Percentiles rank a stretch among this genome's conserved stretches.
Evolutionary conservation across 53 echinoderm and acorn worm species (phyloP).

Genomic region (Antedon mediterranea): DNA sequence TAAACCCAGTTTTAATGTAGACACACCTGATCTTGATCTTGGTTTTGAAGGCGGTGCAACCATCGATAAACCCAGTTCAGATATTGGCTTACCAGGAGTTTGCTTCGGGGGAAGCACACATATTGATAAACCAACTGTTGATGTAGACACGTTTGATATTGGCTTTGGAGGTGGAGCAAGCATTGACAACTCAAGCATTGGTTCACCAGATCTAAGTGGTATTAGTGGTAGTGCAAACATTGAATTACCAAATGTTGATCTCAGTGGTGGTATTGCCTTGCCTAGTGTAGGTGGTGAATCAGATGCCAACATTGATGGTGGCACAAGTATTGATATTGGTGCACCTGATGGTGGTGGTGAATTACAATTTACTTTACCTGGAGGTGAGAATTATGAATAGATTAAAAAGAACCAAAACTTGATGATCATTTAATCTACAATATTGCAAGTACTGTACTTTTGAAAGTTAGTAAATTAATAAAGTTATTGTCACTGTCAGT

Average conservation of each 20-base stretch:
- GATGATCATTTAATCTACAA: neutral
- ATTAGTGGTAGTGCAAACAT: slow-evolving; percentile 7
- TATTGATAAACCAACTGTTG: slow-evolving; percentile 6
- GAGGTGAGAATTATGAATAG: neutral
- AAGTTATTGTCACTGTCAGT: too few relatives aligned
- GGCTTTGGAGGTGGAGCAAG: neutral
- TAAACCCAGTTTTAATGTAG: too few relatives aligned
- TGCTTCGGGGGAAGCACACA: neutral
- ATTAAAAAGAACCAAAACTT: neutral
- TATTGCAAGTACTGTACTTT: too few relatives aligned
- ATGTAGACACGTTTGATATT: too few relatives aligned
- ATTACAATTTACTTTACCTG: neutral
- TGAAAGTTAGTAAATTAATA: too few relatives aligned
- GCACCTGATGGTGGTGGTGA: neutral
- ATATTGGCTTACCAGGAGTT: too few relatives aligned
- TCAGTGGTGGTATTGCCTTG: slow-evolving; percentile 2
- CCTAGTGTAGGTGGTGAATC: slow-evolving; percentile 9
- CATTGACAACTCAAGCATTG: slow-evolving; percentile 4
- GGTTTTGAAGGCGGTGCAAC: too few relatives aligned
- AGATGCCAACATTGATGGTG: neutral
- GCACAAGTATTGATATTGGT: neutral
- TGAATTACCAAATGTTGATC: slow-evolving; percentile 1
- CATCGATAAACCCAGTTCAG: too few relatives aligned
- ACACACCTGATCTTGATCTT: too few relatives aligned
- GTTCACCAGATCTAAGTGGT: neutral